These are phyloP conservation scores for Drosophila anceps DNA, from an alignment of 2,888 invertebrate genomes.

Conservation along the genomic window DNA sequence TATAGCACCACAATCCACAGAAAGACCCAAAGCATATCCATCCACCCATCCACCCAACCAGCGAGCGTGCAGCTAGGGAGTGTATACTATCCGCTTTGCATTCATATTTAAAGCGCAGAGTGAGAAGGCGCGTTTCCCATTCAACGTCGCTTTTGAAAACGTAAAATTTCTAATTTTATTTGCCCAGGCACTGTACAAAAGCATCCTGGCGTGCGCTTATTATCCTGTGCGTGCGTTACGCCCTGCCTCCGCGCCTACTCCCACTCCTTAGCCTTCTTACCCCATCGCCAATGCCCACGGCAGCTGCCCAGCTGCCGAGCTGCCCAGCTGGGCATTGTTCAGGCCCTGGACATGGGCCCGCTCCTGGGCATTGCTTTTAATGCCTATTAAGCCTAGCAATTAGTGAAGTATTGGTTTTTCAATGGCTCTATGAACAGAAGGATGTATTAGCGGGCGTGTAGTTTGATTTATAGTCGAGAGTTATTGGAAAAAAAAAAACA, in stretches of 20 bases:
- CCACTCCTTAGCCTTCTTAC: slow-evolving; percentile 1
- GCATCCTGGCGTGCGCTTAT: slow-evolving; percentile 79
- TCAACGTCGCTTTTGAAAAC: slow-evolving; percentile 68
- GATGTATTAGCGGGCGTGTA: slow-evolving; percentile 17
- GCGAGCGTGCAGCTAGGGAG: neutral
- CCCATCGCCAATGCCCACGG: slow-evolving; percentile 3
- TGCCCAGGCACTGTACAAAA: slow-evolving; percentile 73
- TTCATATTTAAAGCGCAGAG: slow-evolving; percentile 73
- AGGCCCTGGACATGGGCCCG: slow-evolving; percentile 54
- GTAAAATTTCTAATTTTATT: slow-evolving; percentile 81
- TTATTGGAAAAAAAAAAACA: slow-evolving; percentile 39
- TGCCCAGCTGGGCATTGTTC: slow-evolving; percentile 71
- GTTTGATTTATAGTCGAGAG: slow-evolving; percentile 66
- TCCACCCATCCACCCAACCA: slow-evolving; percentile 3
- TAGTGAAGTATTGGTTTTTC: slow-evolving; percentile 76
- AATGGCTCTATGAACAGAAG: slow-evolving; percentile 48
- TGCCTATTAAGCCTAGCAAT: slow-evolving; percentile 78
- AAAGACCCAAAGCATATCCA: slow-evolving; percentile 1
- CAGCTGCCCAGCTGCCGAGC: slow-evolving; percentile 40
- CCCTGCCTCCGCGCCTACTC: slow-evolving; percentile 21
- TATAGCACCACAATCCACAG: slow-evolving; percentile 16
- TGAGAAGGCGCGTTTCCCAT: slow-evolving; percentile 41
- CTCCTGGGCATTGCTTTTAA: slow-evolving; percentile 77
- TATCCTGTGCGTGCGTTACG: slow-evolving; percentile 70
- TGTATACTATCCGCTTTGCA: slow-evolving; percentile 46